phyloP scores from a whole-genome alignment of 2,797 vertebrate genomes.

The Crypturellus tataupa region DNA sequence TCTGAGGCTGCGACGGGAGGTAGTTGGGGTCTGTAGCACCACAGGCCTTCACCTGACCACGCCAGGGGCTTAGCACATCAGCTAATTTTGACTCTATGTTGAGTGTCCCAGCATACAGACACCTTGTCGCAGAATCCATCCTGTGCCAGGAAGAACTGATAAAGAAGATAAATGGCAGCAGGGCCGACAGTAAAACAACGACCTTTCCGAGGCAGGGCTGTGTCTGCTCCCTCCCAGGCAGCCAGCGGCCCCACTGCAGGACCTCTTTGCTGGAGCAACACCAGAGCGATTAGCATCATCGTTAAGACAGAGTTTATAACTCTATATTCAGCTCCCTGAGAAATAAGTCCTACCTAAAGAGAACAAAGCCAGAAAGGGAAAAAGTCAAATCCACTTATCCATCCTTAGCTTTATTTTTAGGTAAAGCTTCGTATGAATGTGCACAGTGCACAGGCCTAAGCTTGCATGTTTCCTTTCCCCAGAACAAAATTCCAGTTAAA shows the following conservation, averaged over 20 bases:
- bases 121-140: background rate
- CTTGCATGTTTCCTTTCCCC: background rate
- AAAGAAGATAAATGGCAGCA: background rate
- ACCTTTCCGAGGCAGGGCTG: background rate
- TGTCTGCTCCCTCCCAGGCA: background rate
- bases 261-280: background rate
- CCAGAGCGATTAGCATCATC: background rate
- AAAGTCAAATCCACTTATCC: background rate
- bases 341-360: background rate
- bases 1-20: rapidly evolving
- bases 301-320: background rate
- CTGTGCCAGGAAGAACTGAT: background rate
- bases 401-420: background rate
- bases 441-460: background rate
- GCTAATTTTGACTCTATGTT: background rate
- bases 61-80: background rate
- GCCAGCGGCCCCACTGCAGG: background rate
- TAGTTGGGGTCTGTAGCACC: background rate
- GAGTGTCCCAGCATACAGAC: background rate
- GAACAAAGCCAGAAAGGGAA: background rate
- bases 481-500: conserved; percentile 32
- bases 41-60: background rate
- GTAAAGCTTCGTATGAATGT: background rate
- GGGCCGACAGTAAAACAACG: background rate
- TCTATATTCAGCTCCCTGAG: background rate